Conservation (phyloP, 2,888 invertebrate genomes). For the Lasioglossum pauxillum region DNA sequence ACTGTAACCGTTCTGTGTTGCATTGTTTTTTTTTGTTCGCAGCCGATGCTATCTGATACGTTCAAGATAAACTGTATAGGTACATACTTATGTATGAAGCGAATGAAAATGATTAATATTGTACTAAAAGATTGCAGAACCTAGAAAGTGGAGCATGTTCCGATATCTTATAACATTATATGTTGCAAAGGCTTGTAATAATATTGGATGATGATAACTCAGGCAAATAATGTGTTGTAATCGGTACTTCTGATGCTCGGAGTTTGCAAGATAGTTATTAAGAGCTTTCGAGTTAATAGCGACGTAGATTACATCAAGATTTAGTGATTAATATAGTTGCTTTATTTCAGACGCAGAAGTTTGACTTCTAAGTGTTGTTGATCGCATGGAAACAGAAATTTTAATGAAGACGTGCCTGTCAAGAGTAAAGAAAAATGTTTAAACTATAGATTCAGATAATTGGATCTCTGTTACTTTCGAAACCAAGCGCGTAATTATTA, state of each 20-base stretch:
- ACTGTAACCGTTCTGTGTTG: background rate
- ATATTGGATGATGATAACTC: background rate
- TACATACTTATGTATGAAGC: background rate
- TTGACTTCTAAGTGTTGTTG: background rate
- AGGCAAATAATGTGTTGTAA: background rate
- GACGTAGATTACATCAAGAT: background rate
- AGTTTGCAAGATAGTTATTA: background rate
- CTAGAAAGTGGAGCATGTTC: conserved; percentile 1
- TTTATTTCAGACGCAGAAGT: background rate
- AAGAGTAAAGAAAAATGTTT: background rate
- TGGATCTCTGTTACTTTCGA: background rate
- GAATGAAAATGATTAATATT: background rate
- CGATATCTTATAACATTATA: background rate
- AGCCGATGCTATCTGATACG: background rate
- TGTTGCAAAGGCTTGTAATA: background rate
- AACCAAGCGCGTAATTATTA: background rate
- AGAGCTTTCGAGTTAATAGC: background rate
- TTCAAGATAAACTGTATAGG: background rate
- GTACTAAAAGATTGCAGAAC: background rate
- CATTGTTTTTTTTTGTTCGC: background rate
- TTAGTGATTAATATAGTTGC: background rate
- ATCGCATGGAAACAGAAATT: background rate
- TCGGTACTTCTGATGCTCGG: background rate
- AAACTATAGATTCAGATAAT: no score
- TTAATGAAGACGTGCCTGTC: background rate